Percentiles rank a stretch among this genome's conserved stretches.
These are phyloP conservation scores for Polydrusus pterygomalis DNA, from an alignment of 2,888 invertebrate genomes.

Conservation along the genomic window DNA sequence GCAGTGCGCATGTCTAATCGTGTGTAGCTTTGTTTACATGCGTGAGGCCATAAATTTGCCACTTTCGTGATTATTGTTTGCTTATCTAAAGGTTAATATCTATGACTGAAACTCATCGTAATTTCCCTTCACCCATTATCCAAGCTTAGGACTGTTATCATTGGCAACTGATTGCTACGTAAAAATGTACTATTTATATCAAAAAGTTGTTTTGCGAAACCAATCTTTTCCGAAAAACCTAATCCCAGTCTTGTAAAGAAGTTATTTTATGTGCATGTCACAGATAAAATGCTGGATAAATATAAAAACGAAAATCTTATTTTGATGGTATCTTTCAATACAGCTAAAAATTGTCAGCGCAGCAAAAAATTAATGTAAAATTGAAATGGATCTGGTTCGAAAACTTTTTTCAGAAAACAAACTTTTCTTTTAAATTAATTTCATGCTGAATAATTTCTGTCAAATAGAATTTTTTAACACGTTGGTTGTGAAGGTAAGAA, in stretches of 20 bases:
- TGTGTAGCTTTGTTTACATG: too few species aligned
- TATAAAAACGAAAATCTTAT: conserved; percentile 21
- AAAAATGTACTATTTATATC: neutral
- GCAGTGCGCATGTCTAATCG: too few species aligned
- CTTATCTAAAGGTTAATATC: too few species aligned
- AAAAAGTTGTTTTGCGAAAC: neutral
- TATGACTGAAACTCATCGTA: too few species aligned
- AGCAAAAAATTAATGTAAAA: neutral
- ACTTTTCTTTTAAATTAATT: too few species aligned
- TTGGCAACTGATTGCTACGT: too few species aligned
- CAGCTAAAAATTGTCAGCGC: neutral
- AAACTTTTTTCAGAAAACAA: neutral
- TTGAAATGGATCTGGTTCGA: neutral
- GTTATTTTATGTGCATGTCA: conserved; percentile 14
- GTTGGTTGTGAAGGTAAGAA: neutral
- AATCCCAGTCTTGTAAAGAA: conserved; percentile 16
- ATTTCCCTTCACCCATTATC: too few species aligned
- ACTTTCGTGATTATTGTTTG: too few species aligned
- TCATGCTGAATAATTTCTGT: too few species aligned
- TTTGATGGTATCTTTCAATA: conserved; percentile 15
- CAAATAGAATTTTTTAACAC: neutral
- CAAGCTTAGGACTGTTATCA: too few species aligned
- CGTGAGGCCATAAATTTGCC: too few species aligned
- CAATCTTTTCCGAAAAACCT: conserved; percentile 12
- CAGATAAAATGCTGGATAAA: conserved; percentile 19